phyloP scores from a whole-genome alignment of 2,797 vertebrate genomes.

The Sebastes taczanowskii region DNA sequence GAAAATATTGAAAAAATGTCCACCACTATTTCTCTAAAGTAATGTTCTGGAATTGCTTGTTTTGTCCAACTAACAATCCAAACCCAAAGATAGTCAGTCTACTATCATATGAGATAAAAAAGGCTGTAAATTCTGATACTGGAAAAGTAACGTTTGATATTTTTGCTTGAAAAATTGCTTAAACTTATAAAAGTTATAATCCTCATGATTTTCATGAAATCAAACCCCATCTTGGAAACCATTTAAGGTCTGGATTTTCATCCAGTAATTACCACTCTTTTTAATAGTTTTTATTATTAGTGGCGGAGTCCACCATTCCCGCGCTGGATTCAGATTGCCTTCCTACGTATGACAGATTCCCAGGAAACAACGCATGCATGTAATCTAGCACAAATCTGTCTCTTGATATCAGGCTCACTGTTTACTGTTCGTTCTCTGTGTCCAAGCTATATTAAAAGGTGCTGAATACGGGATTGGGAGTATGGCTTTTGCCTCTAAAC shows the following conservation, averaged over 20 bases:
- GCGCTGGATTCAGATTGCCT: too few species aligned
- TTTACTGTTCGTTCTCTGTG: neutral
- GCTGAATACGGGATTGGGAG: too few species aligned
- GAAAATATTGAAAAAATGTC: neutral
- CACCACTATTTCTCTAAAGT: neutral
- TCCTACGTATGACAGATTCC: neutral
- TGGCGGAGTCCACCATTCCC: too few species aligned
- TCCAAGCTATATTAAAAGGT: neutral
- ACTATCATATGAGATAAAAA: too few species aligned
- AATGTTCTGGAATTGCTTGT: neutral
- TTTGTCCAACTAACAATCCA: neutral
- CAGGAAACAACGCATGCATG: neutral
- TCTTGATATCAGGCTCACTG: too few species aligned
- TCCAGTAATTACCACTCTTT: neutral
- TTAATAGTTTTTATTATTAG: neutral
- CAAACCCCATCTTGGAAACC: neutral
- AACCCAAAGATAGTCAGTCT: neutral
- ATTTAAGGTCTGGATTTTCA: neutral
- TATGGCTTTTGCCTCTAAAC: too few species aligned
- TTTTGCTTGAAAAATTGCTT: too few species aligned
- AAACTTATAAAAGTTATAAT: too few species aligned
- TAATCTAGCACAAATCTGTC: neutral
- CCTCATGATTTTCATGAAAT: neutral
- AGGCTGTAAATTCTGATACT: too few species aligned
- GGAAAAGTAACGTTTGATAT: too few species aligned